These are phyloP conservation scores for Telmatochromis sp. DNA, from an alignment of 2,113 vertebrate genomes.

Conservation along the genomic window DNA sequence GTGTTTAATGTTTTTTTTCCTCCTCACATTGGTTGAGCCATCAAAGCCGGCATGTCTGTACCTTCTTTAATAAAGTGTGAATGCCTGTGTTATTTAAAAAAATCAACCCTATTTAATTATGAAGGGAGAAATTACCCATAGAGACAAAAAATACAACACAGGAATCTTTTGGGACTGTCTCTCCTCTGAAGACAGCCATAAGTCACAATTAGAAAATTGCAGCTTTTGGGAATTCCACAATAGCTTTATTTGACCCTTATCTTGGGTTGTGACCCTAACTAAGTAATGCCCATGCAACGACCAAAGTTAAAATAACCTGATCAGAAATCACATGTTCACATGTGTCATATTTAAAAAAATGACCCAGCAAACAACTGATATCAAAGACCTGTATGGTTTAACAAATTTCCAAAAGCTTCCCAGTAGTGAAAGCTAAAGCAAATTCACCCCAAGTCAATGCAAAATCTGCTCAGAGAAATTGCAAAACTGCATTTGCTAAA, in stretches of 20 bases:
- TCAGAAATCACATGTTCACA: background rate
- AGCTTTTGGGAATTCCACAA: background rate
- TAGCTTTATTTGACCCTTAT: background rate
- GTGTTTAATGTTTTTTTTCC: background rate
- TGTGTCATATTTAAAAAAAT: background rate
- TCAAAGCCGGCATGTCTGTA: background rate
- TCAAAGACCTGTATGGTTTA: background rate
- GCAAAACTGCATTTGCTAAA: background rate
- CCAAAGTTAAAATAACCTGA: background rate
- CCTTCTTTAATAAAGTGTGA: background rate
- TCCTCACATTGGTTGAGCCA: background rate
- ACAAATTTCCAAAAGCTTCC: background rate
- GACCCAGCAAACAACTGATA: background rate
- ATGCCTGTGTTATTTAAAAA: background rate
- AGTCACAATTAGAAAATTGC: background rate
- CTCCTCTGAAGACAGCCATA: background rate
- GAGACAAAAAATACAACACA: background rate
- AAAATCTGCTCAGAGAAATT: background rate
- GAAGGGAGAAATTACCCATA: background rate
- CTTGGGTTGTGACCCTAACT: background rate
- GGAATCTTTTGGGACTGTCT: background rate
- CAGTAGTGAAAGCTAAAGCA: background rate
- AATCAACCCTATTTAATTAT: background rate
- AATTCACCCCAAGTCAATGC: background rate
- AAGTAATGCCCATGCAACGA: background rate